phyloP scores from a whole-genome alignment of 2,888 invertebrate genomes.

The Drosophila eohydei region DNA sequence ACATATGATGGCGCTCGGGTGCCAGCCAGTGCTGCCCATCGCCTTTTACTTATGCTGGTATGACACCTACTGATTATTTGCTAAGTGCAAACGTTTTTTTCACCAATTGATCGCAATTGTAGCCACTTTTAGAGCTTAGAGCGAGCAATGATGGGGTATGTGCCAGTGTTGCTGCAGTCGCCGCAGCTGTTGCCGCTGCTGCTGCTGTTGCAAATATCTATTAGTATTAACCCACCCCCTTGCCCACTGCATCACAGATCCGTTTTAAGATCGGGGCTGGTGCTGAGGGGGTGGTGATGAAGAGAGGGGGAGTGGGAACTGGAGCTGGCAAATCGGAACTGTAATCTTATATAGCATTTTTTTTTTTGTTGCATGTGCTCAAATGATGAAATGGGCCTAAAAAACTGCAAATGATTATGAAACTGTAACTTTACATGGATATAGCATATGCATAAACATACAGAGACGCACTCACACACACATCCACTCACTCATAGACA shows the following conservation, averaged over 20 bases:
- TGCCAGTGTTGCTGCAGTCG: slow-evolving; percentile 14
- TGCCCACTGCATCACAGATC: not conserved
- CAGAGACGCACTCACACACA: slow-evolving; percentile 9
- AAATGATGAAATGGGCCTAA: slow-evolving; percentile 26
- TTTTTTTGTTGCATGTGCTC: slow-evolving; percentile 48
- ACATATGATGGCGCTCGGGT: slow-evolving; percentile 45
- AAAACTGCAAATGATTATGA: slow-evolving; percentile 51
- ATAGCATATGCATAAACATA: slow-evolving; percentile 54
- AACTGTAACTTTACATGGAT: slow-evolving; percentile 67
- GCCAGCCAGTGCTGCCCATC: slow-evolving; percentile 45
- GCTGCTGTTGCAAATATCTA: slow-evolving; percentile 20
- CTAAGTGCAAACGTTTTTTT: not conserved
- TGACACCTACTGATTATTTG: slow-evolving; percentile 26
- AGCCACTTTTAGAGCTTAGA: not conserved
- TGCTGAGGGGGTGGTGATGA: not conserved
- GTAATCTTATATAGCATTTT: slow-evolving; percentile 30
- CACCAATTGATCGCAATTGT: not conserved
- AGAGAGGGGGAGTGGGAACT: not conserved
- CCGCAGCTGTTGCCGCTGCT: slow-evolving; percentile 25
- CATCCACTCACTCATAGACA: too few species aligned
- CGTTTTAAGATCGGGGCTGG: slow-evolving; percentile 4
- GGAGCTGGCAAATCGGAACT: slow-evolving; percentile 13
- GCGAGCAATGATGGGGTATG: not conserved
- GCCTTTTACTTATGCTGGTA: slow-evolving; percentile 13
- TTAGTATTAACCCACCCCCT: slow-evolving; percentile 41